A percentile compares a stretch with the other conserved stretches of the same genome.
These are phyloP conservation scores for Gadus macrocephalus DNA, from an alignment of 2,113 vertebrate species.

Conservation along the genomic window DNA sequence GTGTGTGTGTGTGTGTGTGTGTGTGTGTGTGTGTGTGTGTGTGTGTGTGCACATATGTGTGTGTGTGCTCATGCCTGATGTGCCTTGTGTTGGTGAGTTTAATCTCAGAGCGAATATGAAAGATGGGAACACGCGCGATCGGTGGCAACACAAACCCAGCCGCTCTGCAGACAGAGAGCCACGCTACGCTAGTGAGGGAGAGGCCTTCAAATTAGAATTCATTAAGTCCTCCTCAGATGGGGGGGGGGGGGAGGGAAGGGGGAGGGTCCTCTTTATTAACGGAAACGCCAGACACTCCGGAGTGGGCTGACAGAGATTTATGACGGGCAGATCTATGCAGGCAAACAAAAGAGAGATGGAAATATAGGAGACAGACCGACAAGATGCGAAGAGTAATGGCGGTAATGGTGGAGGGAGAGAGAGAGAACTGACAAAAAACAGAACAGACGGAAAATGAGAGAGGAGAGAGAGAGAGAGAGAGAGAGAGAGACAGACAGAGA, in stretches of 20 bases:
- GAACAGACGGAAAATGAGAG: neutral
- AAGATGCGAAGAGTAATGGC: conserved; percentile 23
- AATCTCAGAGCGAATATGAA: conserved; percentile 50
- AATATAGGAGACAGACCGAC: conserved; percentile 40
- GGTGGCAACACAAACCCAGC: conserved; percentile 49
- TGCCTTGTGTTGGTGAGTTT: too few species aligned
- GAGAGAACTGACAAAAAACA: neutral
- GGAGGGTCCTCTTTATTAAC: conserved; percentile 60
- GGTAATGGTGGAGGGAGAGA: neutral
- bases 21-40: too few species aligned
- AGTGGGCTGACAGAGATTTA: conserved; percentile 69
- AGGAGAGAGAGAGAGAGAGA: conserved; percentile 21
- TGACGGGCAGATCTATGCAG: conserved; percentile 53
- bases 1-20: too few species aligned
- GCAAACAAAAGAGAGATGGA: conserved; percentile 57
- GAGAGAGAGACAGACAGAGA: conserved; percentile 11
- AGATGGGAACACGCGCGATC: conserved; percentile 46
- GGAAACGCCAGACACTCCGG: conserved; percentile 53
- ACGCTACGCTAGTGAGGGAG: conserved; percentile 56
- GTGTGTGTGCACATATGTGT: too few species aligned
- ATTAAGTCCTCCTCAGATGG: conserved; percentile 55
- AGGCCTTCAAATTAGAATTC: conserved; percentile 65
- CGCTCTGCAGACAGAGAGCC: conserved; percentile 55
- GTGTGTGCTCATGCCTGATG: too few species aligned
- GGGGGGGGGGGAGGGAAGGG: conserved; percentile 33